Evolutionary conservation across 2,888 invertebrate genomes (phyloP).

Genomic region (Scrobipalpa costella): DNA sequence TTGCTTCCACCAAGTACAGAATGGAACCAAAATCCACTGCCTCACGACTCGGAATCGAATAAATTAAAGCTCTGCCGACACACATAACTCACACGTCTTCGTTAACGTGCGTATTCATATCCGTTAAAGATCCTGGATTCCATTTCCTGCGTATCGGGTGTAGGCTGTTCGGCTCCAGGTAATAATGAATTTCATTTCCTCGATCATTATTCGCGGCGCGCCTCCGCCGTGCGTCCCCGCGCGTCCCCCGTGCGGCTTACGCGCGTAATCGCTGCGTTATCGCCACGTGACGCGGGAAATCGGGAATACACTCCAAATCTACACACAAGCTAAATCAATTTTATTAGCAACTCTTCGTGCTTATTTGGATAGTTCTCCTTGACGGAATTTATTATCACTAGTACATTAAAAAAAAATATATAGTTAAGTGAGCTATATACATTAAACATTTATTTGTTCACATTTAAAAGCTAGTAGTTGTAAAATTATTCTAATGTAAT

Average conservation of each 20-base stretch:
- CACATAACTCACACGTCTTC: constrained; percentile 13
- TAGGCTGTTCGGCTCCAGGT: constrained; percentile 13
- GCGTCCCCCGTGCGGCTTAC: not conserved
- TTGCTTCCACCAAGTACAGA: too few relatives aligned
- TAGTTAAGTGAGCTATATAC: too few relatives aligned
- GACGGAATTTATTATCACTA: too few relatives aligned
- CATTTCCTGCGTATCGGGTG: constrained; percentile 18
- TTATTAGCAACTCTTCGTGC: not conserved
- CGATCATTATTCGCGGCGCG: constrained; percentile 21
- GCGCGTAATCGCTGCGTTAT: constrained; percentile 17
- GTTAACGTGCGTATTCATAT: constrained; percentile 15
- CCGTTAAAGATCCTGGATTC: constrained; percentile 3
- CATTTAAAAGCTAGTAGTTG: too few relatives aligned
- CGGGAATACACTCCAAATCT: not conserved
- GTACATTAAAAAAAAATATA: too few relatives aligned
- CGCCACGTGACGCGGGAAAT: constrained; percentile 16
- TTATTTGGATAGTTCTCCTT: too few relatives aligned
- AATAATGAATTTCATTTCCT: constrained; percentile 20
- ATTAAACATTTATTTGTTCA: too few relatives aligned
- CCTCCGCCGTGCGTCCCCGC: not conserved
- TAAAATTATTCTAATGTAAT: too few relatives aligned
- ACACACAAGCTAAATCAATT: constrained; percentile 14
- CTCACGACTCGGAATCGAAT: too few relatives aligned
- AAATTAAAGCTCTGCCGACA: not conserved
- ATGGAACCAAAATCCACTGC: too few relatives aligned